Conservation (phyloP, 2,113 vertebrate species). For the Egretta garzetta region DNA sequence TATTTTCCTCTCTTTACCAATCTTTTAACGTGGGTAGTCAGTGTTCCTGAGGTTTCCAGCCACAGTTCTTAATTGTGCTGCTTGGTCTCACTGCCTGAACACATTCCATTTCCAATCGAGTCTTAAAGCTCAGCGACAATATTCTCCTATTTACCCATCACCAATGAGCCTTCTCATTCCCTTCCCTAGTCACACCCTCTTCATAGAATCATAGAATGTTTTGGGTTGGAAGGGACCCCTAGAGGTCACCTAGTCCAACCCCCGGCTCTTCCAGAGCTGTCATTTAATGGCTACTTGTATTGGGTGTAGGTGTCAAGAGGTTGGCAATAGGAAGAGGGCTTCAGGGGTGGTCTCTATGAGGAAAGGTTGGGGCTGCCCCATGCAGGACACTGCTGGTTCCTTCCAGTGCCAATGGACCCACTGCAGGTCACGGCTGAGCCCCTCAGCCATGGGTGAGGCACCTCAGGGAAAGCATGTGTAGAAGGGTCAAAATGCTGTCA, state of each 20-base stretch:
- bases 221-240: no score
- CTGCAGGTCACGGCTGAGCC: no score
- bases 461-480: rapidly evolving
- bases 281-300: background rate
- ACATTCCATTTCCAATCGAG: background rate
- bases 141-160: background rate
- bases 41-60: background rate
- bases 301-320: background rate
- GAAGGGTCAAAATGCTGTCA: background rate
- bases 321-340: background rate
- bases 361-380: rapidly evolving
- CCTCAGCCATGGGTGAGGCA: rapidly evolving
- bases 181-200: background rate
- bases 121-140: background rate
- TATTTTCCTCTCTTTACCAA: background rate
- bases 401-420: background rate
- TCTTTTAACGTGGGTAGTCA: background rate
- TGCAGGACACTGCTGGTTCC: rapidly evolving
- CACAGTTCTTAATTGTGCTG: rapidly evolving
- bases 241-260: no score
- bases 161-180: background rate
- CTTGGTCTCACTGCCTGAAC: background rate
- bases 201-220: no score
- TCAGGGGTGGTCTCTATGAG: no score
- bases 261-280: background rate